These are phyloP conservation scores for crab-eating macaque (Macaca fascicularis) DNA, from an alignment of 2,113 vertebrate species.

Conservation along the genomic window T2T-MFA8v1.1 NC_088389.1:11282501-11283000, in stretches of 20 bases:
- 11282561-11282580: neutral
- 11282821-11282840: neutral
- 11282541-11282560: neutral
- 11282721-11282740: neutral
- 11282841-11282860: neutral
- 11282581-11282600: neutral
- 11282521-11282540: neutral
- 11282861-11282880: neutral
- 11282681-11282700: neutral
- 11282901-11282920: neutral
- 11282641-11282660: neutral
- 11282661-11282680: neutral
- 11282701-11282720: neutral
- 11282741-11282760: neutral
- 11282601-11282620: too few relatives aligned
- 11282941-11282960: neutral
- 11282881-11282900: neutral
- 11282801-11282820: neutral
- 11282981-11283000: too few relatives aligned
- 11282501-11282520: accelerated
- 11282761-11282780: neutral
- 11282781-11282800: too few relatives aligned
- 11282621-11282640: neutral
- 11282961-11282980: neutral
- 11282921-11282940: neutral